phyloP scores from a whole-genome alignment of 2,888 invertebrate genomes.

The Diaphora mendica region DNA sequence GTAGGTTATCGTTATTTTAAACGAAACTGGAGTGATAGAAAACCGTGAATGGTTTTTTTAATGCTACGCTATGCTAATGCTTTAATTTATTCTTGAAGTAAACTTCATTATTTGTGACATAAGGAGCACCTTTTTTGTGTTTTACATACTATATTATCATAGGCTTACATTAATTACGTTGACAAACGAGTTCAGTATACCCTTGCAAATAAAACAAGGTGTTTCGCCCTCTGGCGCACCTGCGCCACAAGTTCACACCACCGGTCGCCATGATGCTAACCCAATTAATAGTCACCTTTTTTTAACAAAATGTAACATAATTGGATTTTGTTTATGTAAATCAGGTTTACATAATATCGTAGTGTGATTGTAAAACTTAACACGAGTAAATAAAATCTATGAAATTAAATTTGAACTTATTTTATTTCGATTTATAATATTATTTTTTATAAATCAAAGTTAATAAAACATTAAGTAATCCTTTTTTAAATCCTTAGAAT shows the following conservation, averaged over 20 bases:
- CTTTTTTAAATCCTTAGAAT: too few relatives aligned
- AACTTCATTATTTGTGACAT: background rate
- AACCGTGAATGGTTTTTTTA: too few relatives aligned
- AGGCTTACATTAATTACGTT: conserved; percentile 49
- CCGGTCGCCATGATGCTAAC: conserved; percentile 48
- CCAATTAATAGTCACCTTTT: conserved; percentile 67
- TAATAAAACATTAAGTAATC: too few relatives aligned
- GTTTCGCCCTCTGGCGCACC: conserved; percentile 48
- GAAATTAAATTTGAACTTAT: background rate
- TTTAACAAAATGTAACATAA: conserved; percentile 56
- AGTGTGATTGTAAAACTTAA: background rate
- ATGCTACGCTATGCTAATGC: too few relatives aligned
- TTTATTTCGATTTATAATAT: too few relatives aligned
- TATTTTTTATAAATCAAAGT: too few relatives aligned
- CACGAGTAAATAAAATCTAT: background rate
- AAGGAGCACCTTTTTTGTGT: background rate
- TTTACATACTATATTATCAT: conserved; percentile 39
- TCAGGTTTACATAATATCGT: background rate
- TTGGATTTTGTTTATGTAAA: conserved; percentile 30
- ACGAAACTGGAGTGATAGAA: too few relatives aligned
- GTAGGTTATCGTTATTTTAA: background rate
- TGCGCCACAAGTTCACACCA: conserved; percentile 34
- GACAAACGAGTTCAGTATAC: conserved; percentile 51
- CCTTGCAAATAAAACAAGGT: conserved; percentile 56
- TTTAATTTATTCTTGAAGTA: too few relatives aligned